Base-by-base conservation (phyloP, 2,888 invertebrate species). In the Stenurella melanura region DNA sequence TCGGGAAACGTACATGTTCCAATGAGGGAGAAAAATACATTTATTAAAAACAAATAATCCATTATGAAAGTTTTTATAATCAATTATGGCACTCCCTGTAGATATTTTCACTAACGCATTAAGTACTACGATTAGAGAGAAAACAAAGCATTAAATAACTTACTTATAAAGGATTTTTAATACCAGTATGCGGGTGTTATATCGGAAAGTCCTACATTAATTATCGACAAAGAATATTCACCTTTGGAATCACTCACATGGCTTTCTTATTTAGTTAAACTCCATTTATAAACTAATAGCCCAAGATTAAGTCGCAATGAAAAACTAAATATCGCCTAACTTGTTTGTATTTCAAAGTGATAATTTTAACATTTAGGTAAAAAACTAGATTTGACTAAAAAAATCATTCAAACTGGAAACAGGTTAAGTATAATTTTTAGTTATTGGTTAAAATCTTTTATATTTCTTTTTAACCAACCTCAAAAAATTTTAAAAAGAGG, bases 181-280 rank as follows among this genome's bases (percentile, higher is more conserved):
- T 70, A 70, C 70, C 70, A 70, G 70, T 60, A 70, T 70, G 70
- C 70, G 38, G 70, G 70, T 70, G 42, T 0, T 60, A 58, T 69
- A 69, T 60, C 60, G 34, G 42, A 70, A 60, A 60, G 70, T 38
- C 60, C 70, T 21, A 70, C 70, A 70, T 70, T 60, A 19, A 60
- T 60, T 70, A 58, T 70, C 60, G 21, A 50, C 19, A 21, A 60
- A 21, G 70, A 58, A 38, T 70, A 70, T 70, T 70, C 42, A 70
- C 70, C 70, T 70, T 70, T 70, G 19, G 21, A 70, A 70, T 60
- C 70, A 60, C n/a, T 60, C 60, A 21, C 18, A 12, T 50, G 34
- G 21, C 60, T 60, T 60, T 70, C 60, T 70, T 70, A 60, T 70
- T 70, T 38, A 42, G n/a, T 38, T 42, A 12, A 42, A 64, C 21